Evolutionary conservation across 2,888 invertebrate species (phyloP).

Genomic region (Tribolium freemani): DNA sequence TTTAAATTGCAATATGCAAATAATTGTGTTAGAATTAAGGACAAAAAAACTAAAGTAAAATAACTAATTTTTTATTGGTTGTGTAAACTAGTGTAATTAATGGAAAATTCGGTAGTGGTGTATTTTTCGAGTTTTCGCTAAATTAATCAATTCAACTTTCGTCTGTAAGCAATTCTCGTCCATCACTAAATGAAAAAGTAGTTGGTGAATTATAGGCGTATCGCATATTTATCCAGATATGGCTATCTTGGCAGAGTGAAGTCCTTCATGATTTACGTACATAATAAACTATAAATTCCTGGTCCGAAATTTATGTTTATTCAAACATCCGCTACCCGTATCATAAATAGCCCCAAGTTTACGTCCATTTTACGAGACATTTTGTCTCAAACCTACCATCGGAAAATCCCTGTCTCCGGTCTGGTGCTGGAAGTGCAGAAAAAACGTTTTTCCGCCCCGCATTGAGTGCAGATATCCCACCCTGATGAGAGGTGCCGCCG

Average conservation of each 20-base stretch:
- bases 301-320: slow-evolving; percentile 30
- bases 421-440: slow-evolving; percentile 90
- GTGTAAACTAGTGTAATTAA: no score
- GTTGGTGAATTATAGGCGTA: slow-evolving; percentile 22
- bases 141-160: slow-evolving; percentile 21
- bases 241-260: slow-evolving; percentile 19
- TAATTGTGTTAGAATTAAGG: no score
- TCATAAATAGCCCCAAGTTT: not conserved
- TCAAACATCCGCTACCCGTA: slow-evolving; percentile 6
- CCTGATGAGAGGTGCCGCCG: slow-evolving; percentile 86
- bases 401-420: slow-evolving; percentile 85
- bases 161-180: slow-evolving; percentile 7
- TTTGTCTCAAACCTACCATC: slow-evolving; percentile 70
- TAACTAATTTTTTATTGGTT: no score
- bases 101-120: no score
- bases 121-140: not conserved
- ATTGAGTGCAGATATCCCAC: slow-evolving; percentile 86
- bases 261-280: slow-evolving; percentile 27
- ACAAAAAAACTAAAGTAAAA: no score
- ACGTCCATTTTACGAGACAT: not conserved
- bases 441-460: slow-evolving; percentile 85
- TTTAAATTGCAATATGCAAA: no score
- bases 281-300: slow-evolving; percentile 33
- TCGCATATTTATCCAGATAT: slow-evolving; percentile 23
- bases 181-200: slow-evolving; percentile 33